Base-by-base conservation (phyloP, 2,888 invertebrate species). In the Tetranychus piercei region DNA sequence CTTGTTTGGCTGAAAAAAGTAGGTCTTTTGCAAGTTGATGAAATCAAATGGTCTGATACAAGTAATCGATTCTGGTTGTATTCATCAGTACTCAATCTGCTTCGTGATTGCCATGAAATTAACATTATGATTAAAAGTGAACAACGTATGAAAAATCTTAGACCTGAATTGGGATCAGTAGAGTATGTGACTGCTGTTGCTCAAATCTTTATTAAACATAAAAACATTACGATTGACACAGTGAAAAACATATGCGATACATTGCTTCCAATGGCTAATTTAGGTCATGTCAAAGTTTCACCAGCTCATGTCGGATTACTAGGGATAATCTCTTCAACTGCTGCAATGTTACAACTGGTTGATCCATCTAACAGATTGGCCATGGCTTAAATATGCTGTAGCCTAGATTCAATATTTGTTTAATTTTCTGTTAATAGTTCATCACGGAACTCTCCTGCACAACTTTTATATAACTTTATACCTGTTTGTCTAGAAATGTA, bases 211-310 rank as follows among this genome's bases (percentile, higher is more conserved):
- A 76, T 79, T 20, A 80, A 83, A 70, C 84, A 87, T 80, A 87
- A 87, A 80, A 88, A 88, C 81, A 84, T 94, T 11, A 85, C 90
- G 75, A 85, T 92, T 77, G 94, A 94, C 83, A 88, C 90, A 1
- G 80, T 91, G 6, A 93, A 92, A 82, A 94, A 94, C 84, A 83
- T 87, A 9, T 91, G 91, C 83, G 94, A 94, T 82, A 82, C 94
- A 75, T 89, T 92, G 79, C 89, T 94, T 81, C 94, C 94, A 0
- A 83, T 94, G 77, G 88, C 90, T 75, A 88, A 89, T 7, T 83
- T 94, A 78, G 92, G 91, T 1, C 88, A 89, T 80, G 86, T 89
- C 0, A 89, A 88, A 79, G 82, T 92, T 11, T 89, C 89, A 76
- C 89, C 92, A 0, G 88, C 90, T 76, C 85, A 87, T 34, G 86